These are phyloP conservation scores for Drosophila aldrichi DNA, from an alignment of 2,888 invertebrate species.

Conservation along the genomic window DNA sequence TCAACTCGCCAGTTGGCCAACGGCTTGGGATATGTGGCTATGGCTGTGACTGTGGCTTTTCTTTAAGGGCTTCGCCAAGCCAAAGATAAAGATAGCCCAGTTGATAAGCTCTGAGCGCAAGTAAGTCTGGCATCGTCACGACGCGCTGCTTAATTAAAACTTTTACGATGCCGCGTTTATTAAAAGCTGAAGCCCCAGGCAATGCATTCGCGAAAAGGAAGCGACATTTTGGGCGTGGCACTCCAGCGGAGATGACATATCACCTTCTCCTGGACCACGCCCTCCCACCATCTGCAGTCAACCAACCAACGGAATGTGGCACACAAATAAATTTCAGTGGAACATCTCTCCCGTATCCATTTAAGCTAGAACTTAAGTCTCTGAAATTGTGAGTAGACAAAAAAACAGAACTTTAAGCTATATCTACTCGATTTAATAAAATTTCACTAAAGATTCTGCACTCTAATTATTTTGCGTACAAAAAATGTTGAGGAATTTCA, in stretches of 20 bases:
- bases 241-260: slow-evolving; percentile 52
- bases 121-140: slow-evolving; percentile 35
- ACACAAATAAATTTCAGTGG: slow-evolving; percentile 10
- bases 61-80: slow-evolving; percentile 34
- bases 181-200: slow-evolving; percentile 70
- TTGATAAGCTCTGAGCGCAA: slow-evolving; percentile 63
- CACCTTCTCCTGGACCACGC: slow-evolving; percentile 31
- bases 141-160: slow-evolving; percentile 70
- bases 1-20: slow-evolving; percentile 35
- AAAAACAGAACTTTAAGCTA: too few relatives aligned
- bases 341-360: background rate
- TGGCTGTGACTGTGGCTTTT: slow-evolving; percentile 16
- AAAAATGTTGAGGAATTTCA: background rate
- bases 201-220: slow-evolving; percentile 23
- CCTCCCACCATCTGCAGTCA: background rate
- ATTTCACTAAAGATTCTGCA: background rate
- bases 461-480: background rate
- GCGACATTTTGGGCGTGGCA: slow-evolving; percentile 32
- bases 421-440: background rate
- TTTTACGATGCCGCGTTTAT: slow-evolving; percentile 65
- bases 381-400: background rate
- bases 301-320: background rate
- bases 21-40: slow-evolving; percentile 24
- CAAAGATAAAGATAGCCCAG: slow-evolving; percentile 30
- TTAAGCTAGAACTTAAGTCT: background rate